Evolutionary conservation across 2,113 vertebrate genomes (phyloP), one percentile per base, ranked within the genome.

Genomic region (Calyptommatus sinebrachiatus): DNA sequence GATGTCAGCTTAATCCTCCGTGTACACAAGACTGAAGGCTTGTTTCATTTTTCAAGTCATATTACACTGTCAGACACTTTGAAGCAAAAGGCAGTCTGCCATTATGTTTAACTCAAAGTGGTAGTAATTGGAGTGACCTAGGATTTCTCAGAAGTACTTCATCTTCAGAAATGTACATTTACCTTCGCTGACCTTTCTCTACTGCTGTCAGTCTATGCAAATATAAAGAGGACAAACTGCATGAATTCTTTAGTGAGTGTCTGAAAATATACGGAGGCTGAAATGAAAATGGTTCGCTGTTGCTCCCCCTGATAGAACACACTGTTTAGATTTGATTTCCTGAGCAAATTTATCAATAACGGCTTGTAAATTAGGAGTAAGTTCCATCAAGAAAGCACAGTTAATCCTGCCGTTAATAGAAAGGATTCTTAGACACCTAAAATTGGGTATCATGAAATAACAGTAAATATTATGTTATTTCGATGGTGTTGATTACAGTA

Each of bases 41-140:
- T 48, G 62, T 84, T 88, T 86, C 35, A 12, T 85, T 84, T 80
- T 85, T 87, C 81, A 79, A 70, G 88, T 88, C 62, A 26, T 53
- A 53, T 31, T 2, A 41, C 29, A 7, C 45, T 4, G 0, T 31
- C 22, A 73, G 63, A 73, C 16, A 46, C 50, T 80, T 57, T 22
- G 63, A 88, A 86, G 84, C 73, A 79, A 67, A 5, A 89, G 81
- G 65, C 71, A 90, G 77, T n/a, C 71, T 90, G 86, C 84, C 60
- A 45, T 78, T 83, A 77, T 9, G 48, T 87, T 84, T 77, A 85
- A 65, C 72, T 86, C 80, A 76, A 10, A 28, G 79, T 81, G 71
- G 72, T 81, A 83, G 84, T 67, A 93, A 89, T 92, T 83, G 91
- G 80, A 82, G 45, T 77, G 85, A 86, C 71, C 68, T 29, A 26